Evolutionary conservation across 2,797 vertebrate genomes (phyloP).

Genomic region (Phalloptychus januarius): DNA sequence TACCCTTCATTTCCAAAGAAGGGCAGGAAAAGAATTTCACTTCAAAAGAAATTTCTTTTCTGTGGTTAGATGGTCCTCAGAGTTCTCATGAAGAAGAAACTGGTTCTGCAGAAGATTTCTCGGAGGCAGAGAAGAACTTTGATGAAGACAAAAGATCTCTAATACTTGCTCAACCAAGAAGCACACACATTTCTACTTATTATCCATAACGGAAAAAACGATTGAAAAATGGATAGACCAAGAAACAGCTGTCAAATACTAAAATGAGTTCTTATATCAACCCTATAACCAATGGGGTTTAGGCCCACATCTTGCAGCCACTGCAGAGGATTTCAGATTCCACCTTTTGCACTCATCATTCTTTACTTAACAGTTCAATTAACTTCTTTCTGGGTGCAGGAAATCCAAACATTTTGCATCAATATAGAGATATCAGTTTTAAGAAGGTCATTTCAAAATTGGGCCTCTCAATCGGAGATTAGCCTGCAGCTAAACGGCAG

Average conservation of each 20-base stretch:
- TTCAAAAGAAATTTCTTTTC: neutral
- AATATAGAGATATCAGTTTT: neutral
- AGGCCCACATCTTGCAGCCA: conserved; percentile 24
- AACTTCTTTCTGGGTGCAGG: neutral
- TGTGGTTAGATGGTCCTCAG: neutral
- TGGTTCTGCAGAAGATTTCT: conserved; percentile 23
- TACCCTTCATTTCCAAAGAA: too few relatives aligned
- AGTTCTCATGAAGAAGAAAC: conserved; percentile 1
- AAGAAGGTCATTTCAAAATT: neutral
- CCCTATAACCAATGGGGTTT: neutral
- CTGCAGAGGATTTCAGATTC: neutral
- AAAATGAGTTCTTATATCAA: neutral
- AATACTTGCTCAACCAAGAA: neutral
- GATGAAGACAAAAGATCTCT: neutral
- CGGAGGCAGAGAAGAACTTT: neutral
- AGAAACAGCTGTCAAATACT: neutral
- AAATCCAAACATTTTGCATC: neutral
- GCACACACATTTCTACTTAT: neutral
- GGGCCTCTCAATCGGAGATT: neutral
- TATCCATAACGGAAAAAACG: neutral
- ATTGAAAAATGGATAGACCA: neutral
- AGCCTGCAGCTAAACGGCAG: conserved; percentile 2
- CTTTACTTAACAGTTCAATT: neutral
- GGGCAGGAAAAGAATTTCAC: neutral
- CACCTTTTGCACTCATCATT: neutral